Percentiles rank a stretch among this genome's conserved stretches.
Evolutionary conservation across 2,797 vertebrate species (phyloP).

Genomic region (Schizopygopsis malacanthus): DNA sequence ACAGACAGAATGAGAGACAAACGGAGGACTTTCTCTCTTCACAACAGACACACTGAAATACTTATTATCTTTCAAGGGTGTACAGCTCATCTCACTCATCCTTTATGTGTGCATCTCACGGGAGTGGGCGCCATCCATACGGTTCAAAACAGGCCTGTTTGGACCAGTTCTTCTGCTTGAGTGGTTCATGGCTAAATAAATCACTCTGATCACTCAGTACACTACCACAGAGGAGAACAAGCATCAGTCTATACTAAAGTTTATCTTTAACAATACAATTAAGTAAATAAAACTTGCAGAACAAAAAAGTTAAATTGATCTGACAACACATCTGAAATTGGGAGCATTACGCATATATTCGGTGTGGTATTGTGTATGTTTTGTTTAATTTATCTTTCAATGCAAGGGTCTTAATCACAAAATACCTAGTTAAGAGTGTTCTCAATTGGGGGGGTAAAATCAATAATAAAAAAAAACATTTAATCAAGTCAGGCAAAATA

Average conservation of each 20-base stretch:
- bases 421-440: background rate
- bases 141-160: constrained; percentile 56
- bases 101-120: constrained; percentile 50
- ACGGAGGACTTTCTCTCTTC: constrained; percentile 19
- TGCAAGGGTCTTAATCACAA: too few relatives aligned
- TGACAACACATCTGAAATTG: background rate
- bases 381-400: background rate
- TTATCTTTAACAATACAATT: background rate
- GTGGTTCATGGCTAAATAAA: constrained; percentile 64
- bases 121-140: constrained; percentile 55
- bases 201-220: constrained; percentile 53
- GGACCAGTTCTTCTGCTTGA: constrained; percentile 46
- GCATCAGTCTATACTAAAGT: background rate
- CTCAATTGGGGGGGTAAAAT: background rate
- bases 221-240: constrained; percentile 32
- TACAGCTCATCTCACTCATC: constrained; percentile 24
- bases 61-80: constrained; percentile 19
- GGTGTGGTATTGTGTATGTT: background rate
- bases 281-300: constrained; percentile 18
- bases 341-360: background rate
- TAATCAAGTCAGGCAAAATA: background rate
- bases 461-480: background rate
- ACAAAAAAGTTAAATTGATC: background rate
- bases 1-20: constrained; percentile 25
- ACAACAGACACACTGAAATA: constrained; percentile 23